Evolutionary conservation across 64 coral and sea anemone species (phyloP).

Genomic region (Exaiptasia diaphana): DNA sequence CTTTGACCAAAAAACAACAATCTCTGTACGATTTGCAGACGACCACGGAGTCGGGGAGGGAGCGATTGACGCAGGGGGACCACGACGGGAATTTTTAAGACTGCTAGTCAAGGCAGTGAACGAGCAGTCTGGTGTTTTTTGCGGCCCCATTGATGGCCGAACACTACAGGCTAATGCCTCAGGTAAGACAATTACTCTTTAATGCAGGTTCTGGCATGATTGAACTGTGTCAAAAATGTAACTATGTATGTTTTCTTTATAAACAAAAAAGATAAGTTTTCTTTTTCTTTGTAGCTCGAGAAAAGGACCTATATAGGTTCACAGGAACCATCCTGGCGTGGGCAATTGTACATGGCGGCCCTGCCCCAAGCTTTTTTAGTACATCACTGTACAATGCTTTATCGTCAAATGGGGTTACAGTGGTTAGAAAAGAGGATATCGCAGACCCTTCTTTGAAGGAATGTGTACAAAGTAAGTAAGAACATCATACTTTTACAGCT

Average conservation of each 20-base stretch:
- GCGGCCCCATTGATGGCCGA: neutral
- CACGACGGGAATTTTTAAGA: constrained; percentile 29
- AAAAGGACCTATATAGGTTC: constrained; percentile 17
- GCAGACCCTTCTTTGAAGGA: too few species aligned
- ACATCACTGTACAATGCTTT: neutral
- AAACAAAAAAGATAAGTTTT: too few species aligned
- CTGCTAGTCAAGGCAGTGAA: constrained; percentile 15
- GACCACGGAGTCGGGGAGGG: too few species aligned
- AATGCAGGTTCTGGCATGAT: too few species aligned
- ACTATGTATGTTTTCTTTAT: too few species aligned
- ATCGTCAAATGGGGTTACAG: too few species aligned
- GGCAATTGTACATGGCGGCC: constrained; percentile 14
- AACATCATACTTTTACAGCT: too few species aligned
- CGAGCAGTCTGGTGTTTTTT: constrained; percentile 30
- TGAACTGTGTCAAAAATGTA: too few species aligned
- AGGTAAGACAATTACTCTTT: neutral
- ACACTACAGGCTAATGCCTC: neutral
- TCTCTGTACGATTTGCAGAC: constrained; percentile 41
- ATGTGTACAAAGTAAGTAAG: too few species aligned
- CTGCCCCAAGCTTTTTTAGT: neutral
- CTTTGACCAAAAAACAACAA: neutral
- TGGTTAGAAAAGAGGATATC: too few species aligned
- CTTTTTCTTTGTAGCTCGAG: constrained; percentile 1
- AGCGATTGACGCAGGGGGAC: constrained; percentile 38
- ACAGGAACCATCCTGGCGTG: constrained; percentile 3